A percentile compares a stretch with the other conserved stretches of the same genome.
Evolutionary conservation across 2,888 invertebrate species (phyloP).

Genomic region (Esperia sulphurella): DNA sequence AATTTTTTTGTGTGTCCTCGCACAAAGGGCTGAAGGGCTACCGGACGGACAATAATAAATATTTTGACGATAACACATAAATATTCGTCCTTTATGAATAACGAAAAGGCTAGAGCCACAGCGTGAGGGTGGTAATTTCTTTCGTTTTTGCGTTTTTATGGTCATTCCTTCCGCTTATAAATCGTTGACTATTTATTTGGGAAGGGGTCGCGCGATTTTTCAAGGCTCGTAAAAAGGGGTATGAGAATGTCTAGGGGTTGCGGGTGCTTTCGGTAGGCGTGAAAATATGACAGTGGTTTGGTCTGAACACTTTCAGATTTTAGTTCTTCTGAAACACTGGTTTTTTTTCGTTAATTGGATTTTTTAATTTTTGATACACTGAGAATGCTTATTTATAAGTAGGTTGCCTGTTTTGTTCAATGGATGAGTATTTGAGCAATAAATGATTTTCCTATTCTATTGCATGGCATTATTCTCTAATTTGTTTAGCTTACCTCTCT

Average conservation of each 20-base stretch:
- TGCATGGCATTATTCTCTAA: too few species aligned
- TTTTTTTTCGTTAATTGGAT: too few species aligned
- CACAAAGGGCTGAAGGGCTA: slow-evolving; percentile 71
- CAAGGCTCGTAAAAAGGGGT: slow-evolving; percentile 29
- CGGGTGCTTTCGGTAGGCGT: slow-evolving; percentile 2
- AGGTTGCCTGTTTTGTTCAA: too few species aligned
- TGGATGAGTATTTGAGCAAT: too few species aligned
- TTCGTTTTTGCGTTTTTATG: slow-evolving; percentile 48
- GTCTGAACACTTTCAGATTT: not conserved
- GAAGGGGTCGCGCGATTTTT: slow-evolving; percentile 51
- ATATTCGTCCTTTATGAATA: slow-evolving; percentile 75
- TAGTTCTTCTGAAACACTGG: too few species aligned
- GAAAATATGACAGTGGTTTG: not conserved
- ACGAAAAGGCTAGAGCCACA: slow-evolving; percentile 65
- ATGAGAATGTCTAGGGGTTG: slow-evolving; percentile 4
- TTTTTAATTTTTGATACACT: too few species aligned
- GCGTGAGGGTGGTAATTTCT: slow-evolving; percentile 61
- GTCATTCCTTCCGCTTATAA: slow-evolving; percentile 65
- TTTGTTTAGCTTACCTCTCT: too few species aligned
- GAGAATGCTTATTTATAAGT: too few species aligned
- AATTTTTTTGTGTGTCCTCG: slow-evolving; percentile 61
- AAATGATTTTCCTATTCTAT: too few species aligned
- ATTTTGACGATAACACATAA: slow-evolving; percentile 79
- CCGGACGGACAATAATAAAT: slow-evolving; percentile 75
- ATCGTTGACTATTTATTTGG: slow-evolving; percentile 66